These are phyloP conservation scores for Drosophila ficusphila DNA, from an alignment of 1,140 invertebrate genomes.

Conservation along the genomic window DNA sequence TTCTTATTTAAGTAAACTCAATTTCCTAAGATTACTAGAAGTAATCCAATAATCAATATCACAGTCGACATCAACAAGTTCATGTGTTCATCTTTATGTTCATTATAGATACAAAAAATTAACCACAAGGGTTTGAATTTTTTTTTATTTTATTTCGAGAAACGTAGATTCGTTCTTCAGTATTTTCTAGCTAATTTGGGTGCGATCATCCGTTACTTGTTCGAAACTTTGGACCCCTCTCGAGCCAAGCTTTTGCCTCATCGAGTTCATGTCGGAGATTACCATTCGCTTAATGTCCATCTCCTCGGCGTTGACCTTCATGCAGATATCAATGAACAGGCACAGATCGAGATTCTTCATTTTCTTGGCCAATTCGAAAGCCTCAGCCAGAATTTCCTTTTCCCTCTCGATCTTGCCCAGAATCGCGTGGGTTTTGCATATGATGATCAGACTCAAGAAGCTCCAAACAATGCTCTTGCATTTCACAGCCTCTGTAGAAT, in stretches of 20 bases:
- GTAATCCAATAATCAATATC: too few species aligned
- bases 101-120: neutral
- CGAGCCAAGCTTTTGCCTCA: neutral
- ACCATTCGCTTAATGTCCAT: slow-evolving; percentile 38
- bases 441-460: slow-evolving; percentile 57
- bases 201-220: neutral
- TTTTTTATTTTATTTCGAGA: neutral
- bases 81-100: too few species aligned
- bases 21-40: too few species aligned
- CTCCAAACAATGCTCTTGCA: slow-evolving; percentile 61
- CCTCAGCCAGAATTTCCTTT: slow-evolving; percentile 40
- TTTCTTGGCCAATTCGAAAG: slow-evolving; percentile 41
- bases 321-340: slow-evolving; percentile 63
- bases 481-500: slow-evolving; percentile 40
- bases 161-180: neutral
- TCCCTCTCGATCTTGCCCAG: slow-evolving; percentile 60
- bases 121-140: neutral
- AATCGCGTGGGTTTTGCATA: slow-evolving; percentile 62
- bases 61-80: too few species aligned
- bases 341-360: slow-evolving; percentile 56
- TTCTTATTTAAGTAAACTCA: too few species aligned
- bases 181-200: neutral
- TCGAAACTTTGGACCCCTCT: neutral
- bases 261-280: neutral
- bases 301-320: slow-evolving; percentile 57